Evolutionary conservation across 2,888 invertebrate species (phyloP), one percentile per base, ranked within the genome.

Genomic region (Pollenia angustigena): DNA sequence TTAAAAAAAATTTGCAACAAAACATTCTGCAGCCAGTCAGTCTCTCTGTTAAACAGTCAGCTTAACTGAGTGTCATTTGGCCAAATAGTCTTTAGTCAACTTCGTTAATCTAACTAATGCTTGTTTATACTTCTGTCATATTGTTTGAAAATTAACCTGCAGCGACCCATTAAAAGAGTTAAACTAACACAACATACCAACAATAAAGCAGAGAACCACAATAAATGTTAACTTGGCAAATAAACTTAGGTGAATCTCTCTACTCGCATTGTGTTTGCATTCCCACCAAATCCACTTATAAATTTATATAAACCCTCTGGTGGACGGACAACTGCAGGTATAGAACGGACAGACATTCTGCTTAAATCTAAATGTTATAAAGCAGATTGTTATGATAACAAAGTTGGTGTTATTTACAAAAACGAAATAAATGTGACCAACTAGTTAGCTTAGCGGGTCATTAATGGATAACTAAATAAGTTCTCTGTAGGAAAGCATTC

Each of bases 81-180:
- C 32, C 32, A 54, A 82, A 69, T 2, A 3, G 64, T 18, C 56
- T 68, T 58, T 58, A 78, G 32, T 62, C 23, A 16, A 60, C 60
- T 64, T 18, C 14, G 40, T 42, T 54, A 42, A 16, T 52, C 46
- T n/a, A 69, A 76, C 68, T 16, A 76, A 54, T 58, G 50, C 78
- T 79, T 64, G 50, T 71, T 83, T 78, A 16, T 71, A 48, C 23
- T 56, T 16, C 56, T 44, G 54, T 85, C 42, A 46, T 44, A 81
- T 75, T 81, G 81, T 69, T 81, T 68, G 64, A 66, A 85, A 85
- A 71, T 85, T 81, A 85, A 85, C 80, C 85, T 85, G 69, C 75
- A 76, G 75, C 75, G 81, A 81, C 85, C 85, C 69, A 69, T 85
- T 60, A 74, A 84, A 79, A 74, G 64, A 78, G 56, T 56, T 66